These are phyloP conservation scores for Athalia circularis DNA, from an alignment of 2,888 invertebrate species.

Conservation along the genomic window DNA sequence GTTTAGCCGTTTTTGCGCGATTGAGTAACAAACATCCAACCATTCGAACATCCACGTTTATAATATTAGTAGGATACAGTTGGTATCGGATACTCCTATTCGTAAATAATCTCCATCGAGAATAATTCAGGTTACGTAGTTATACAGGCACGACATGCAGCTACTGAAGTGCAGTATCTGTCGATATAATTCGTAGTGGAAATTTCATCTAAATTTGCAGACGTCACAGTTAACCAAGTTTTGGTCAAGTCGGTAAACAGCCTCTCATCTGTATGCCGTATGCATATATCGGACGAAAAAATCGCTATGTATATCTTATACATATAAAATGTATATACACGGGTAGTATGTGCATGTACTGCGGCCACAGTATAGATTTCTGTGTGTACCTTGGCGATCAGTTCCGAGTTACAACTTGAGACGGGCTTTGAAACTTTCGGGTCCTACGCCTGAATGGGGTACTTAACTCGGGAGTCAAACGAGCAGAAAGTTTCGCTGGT, in stretches of 20 bases:
- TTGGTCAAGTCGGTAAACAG: conserved; percentile 17
- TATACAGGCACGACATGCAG: background rate
- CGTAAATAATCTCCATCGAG: too few relatives aligned
- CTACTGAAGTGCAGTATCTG: conserved; percentile 12
- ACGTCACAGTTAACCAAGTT: conserved; percentile 26
- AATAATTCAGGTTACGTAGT: too few relatives aligned
- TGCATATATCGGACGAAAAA: too few relatives aligned
- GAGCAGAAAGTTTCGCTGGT: conserved; percentile 40
- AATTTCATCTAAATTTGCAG: conserved; percentile 37
- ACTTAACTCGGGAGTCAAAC: conserved; percentile 40
- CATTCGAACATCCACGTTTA: too few relatives aligned
- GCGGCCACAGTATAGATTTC: conserved; percentile 4
- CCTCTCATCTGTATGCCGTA: background rate
- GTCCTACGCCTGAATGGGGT: conserved; percentile 36
- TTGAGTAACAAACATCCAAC: too few relatives aligned
- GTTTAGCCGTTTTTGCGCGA: too few relatives aligned
- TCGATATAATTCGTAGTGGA: conserved; percentile 18
- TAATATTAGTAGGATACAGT: too few relatives aligned
- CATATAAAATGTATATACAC: too few relatives aligned
- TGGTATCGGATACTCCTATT: too few relatives aligned
- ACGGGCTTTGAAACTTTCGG: conserved; percentile 39
- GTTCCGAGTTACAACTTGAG: conserved; percentile 42
- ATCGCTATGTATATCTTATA: too few relatives aligned
- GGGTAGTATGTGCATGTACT: too few relatives aligned
- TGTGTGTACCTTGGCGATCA: conserved; percentile 44